phyloP scores from a whole-genome alignment of 1,140 invertebrate genomes.

The Macrotrachela quadricornifera region DNA sequence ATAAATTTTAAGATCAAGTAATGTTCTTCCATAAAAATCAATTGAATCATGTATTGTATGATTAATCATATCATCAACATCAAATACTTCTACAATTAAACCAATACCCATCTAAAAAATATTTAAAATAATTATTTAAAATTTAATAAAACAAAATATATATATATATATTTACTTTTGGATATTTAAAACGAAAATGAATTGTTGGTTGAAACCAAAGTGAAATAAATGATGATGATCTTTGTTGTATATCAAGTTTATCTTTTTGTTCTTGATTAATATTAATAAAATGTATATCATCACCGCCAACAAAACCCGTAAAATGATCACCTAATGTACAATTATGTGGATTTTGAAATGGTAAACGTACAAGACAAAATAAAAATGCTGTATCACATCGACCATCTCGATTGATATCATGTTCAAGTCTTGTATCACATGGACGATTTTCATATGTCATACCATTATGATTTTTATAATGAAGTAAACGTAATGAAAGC shows the following conservation, averaged over 20 bases:
- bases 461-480: no score
- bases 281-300: not conserved
- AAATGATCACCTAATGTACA: constrained; percentile 7
- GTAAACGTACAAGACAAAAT: constrained; percentile 6
- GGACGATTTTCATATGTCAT: no score
- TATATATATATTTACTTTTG: no score
- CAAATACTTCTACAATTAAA: constrained; percentile 4
- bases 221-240: no score
- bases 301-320: not conserved
- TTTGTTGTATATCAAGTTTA: no score
- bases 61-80: not conserved
- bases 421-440: not conserved
- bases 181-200: not conserved
- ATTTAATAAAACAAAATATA: no score
- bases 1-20: no score
- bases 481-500: no score
- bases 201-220: no score
- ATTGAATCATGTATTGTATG: not conserved
- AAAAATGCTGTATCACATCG: constrained; percentile 6
- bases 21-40: constrained; percentile 1
- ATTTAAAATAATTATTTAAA: no score
- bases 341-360: constrained; percentile 7
- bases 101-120: constrained; percentile 1
- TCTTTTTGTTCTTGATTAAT: no score
- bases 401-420: not conserved